A percentile compares a stretch with the other conserved stretches of the same genome.
Evolutionary conservation across 2,113 vertebrate species (phyloP).

Genomic region (Thinocorus orbignyianus): DNA sequence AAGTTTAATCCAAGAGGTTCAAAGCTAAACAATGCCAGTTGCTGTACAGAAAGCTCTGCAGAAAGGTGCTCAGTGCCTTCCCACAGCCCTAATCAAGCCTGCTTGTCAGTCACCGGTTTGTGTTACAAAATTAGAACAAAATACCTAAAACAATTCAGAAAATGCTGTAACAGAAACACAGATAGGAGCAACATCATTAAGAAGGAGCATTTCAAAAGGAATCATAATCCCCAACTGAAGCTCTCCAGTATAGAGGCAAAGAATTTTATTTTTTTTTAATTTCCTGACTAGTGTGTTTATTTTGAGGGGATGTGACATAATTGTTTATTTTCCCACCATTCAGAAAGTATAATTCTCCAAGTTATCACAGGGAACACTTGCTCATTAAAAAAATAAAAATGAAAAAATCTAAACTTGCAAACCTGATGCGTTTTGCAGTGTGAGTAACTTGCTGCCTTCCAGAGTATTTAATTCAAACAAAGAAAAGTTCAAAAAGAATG

Average conservation of each 20-base stretch:
- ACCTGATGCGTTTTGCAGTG: background rate
- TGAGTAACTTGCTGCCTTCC: background rate
- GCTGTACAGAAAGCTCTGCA: background rate
- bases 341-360: constrained; percentile 5
- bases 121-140: background rate
- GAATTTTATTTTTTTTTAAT: background rate
- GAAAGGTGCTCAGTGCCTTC: background rate
- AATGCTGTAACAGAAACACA: background rate
- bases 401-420: background rate
- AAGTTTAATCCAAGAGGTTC: background rate
- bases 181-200: background rate
- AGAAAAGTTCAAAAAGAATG: constrained; percentile 3
- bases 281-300: background rate
- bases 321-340: constrained; percentile 31
- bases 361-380: constrained; percentile 14
- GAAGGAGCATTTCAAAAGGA: background rate
- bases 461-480: background rate
- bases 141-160: background rate
- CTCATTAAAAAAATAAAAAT: background rate
- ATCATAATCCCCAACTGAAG: background rate
- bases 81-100: background rate
- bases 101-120: background rate
- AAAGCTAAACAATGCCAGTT: background rate
- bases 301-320: background rate
- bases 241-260: background rate